Conservation (phyloP, 2,113 vertebrate species). For the Rousettus leschenaultii region DNA sequence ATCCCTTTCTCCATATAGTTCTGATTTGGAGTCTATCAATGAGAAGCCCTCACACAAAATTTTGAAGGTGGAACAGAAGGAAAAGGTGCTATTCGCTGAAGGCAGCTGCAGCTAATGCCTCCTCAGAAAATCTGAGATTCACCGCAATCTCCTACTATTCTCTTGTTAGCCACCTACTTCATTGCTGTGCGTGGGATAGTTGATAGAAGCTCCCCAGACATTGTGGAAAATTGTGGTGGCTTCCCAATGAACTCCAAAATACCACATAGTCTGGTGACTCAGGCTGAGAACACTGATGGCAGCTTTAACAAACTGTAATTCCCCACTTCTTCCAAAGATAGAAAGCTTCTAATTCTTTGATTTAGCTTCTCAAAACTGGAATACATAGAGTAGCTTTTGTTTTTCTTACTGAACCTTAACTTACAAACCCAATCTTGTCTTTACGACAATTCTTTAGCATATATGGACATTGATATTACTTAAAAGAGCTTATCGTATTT, state of each 20-base stretch:
- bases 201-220: neutral
- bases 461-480: neutral
- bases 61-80: neutral
- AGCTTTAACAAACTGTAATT: neutral
- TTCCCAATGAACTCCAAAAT: neutral
- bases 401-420: neutral
- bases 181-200: neutral
- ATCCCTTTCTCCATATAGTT: neutral
- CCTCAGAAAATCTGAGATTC: neutral
- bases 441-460: neutral
- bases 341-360: neutral
- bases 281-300: neutral
- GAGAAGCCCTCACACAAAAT: neutral
- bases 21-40: neutral
- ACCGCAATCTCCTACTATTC: neutral
- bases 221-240: neutral
- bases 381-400: neutral
- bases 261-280: neutral
- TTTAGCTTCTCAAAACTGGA: neutral
- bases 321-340: neutral
- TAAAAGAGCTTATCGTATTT: neutral
- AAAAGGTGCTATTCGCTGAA: neutral
- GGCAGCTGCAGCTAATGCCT: neutral
- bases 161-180: neutral
- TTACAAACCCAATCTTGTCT: neutral